Conservation (phyloP, 2,113 vertebrate genomes). For the Scortum barcoo region DNA sequence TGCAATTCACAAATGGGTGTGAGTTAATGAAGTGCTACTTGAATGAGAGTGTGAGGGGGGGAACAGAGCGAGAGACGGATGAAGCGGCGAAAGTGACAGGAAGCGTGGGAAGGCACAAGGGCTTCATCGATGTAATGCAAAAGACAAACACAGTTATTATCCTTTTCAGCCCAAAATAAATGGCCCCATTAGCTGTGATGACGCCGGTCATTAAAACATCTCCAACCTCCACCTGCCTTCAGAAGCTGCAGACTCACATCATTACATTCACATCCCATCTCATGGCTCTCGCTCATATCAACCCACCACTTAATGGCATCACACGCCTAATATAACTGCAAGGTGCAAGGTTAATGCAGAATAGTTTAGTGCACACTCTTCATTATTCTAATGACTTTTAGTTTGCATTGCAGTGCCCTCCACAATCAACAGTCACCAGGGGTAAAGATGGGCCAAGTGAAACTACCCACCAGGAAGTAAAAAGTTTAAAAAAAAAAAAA, state of each 20-base stretch:
- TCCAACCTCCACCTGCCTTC: slow-evolving; percentile 54
- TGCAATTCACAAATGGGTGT: background rate
- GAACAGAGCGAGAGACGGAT: background rate
- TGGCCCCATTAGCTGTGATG: slow-evolving; percentile 45
- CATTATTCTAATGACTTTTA: slow-evolving; percentile 50
- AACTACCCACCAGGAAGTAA: background rate
- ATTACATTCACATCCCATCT: slow-evolving; percentile 58
- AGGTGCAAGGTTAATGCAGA: slow-evolving; percentile 65
- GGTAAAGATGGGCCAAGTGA: background rate
- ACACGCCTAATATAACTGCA: slow-evolving; percentile 55
- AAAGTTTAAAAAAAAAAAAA: background rate
- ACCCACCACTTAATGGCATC: slow-evolving; percentile 52
- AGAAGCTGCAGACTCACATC: slow-evolving; percentile 61
- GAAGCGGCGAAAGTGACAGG: background rate
- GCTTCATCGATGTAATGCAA: background rate
- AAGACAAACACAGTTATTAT: slow-evolving; percentile 54
- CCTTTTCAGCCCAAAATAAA: slow-evolving; percentile 44
- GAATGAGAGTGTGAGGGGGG: background rate
- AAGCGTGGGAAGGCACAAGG: slow-evolving; percentile 4
- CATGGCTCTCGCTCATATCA: slow-evolving; percentile 53
- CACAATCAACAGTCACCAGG: slow-evolving; percentile 9
- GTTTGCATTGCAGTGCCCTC: slow-evolving; percentile 26
- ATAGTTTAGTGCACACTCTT: slow-evolving; percentile 39
- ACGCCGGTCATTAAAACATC: slow-evolving; percentile 56
- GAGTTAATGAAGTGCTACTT: slow-evolving; percentile 25